Evolutionary conservation across 2,113 vertebrate species (phyloP).

Genomic region (Nerophis ophidion): DNA sequence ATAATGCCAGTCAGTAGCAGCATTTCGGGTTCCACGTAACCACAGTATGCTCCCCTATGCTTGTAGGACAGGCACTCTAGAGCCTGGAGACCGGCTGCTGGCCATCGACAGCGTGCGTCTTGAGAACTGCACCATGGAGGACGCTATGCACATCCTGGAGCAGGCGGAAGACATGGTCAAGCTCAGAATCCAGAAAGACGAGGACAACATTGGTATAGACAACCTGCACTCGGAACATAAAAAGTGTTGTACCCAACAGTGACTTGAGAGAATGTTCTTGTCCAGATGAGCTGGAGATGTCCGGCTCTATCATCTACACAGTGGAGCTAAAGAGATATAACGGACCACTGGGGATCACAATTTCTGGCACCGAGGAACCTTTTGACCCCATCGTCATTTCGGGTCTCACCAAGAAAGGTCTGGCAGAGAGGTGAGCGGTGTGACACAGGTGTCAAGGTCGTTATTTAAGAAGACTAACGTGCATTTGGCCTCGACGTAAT

Average conservation of each 20-base stretch:
- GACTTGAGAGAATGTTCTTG: neutral
- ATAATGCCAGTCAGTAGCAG: slow-evolving; percentile 31
- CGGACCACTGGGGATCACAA: slow-evolving; percentile 94
- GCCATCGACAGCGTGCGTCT: slow-evolving; percentile 93
- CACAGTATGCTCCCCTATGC: slow-evolving; percentile 27
- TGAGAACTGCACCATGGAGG: slow-evolving; percentile 91
- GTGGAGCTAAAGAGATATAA: slow-evolving; percentile 92
- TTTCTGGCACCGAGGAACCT: slow-evolving; percentile 95
- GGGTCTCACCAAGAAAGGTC: slow-evolving; percentile 88
- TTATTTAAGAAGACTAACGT: slow-evolving; percentile 11
- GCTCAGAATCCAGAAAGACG: slow-evolving; percentile 93
- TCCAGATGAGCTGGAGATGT: slow-evolving; percentile 93
- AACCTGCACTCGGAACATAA: neutral
- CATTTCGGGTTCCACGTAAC: slow-evolving; percentile 16
- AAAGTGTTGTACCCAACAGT: neutral
- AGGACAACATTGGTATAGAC: slow-evolving; percentile 89
- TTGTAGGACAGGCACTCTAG: slow-evolving; percentile 88
- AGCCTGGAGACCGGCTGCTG: slow-evolving; percentile 92
- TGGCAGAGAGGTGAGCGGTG: slow-evolving; percentile 88
- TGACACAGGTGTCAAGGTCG: neutral
- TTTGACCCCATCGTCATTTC: slow-evolving; percentile 97
- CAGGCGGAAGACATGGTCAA: slow-evolving; percentile 96
- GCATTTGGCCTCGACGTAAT: neutral
- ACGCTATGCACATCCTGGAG: slow-evolving; percentile 89
- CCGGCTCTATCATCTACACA: slow-evolving; percentile 91